Evolutionary conservation across 2,888 invertebrate species (phyloP), one percentile per base, ranked within the genome.

Genomic region (Spodoptera exigua): DNA sequence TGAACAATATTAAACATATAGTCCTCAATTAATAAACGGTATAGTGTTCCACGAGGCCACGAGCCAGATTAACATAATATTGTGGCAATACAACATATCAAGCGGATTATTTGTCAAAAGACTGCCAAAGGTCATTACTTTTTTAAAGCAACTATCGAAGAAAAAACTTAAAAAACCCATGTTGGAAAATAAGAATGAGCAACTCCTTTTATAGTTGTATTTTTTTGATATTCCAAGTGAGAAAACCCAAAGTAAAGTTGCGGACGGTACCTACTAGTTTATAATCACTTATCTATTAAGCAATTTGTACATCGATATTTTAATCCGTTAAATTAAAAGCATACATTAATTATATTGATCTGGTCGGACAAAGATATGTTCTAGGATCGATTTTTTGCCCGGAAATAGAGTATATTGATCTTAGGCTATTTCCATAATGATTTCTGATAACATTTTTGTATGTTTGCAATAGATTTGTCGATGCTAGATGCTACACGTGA

Each of bases 91-190:
- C 10, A 36, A 61, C 16, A 34, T 13, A 35, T 12, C 3, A 21
- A 54, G 10, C 34, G 2, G 16, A 3, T 14, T 1, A 27, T 36
- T 55, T 37, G 34, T 17, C 41, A 47, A 43, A 17, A 43, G 41
- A 1, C 34, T n/a, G 12, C 21, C 36, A 61, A 62, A 65, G 58
- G 66, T 47, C 46, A 61, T 39, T 34, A 36, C 16, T 46, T 55
- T 45, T 35, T 27, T 45, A 18, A 55, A 12, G 35, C 16, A 2
- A 27, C 12, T 52, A 11, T 11, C n/a, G 9, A 37, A 9, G 16
- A 1, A 37, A 54, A 41, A 45, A 44, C 13, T 0, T 1, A 12
- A 63, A 54, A 64, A 47, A 16, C 32, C 46, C 34, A 39, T n/a
- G 18, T 35, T 18, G 27, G 17, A 17, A 5, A 18, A 14, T 14